Percentiles rank a stretch among this genome's conserved stretches.
Evolutionary conservation across 2,888 invertebrate genomes (phyloP).

Genomic region (Euplagia quadripunctaria): DNA sequence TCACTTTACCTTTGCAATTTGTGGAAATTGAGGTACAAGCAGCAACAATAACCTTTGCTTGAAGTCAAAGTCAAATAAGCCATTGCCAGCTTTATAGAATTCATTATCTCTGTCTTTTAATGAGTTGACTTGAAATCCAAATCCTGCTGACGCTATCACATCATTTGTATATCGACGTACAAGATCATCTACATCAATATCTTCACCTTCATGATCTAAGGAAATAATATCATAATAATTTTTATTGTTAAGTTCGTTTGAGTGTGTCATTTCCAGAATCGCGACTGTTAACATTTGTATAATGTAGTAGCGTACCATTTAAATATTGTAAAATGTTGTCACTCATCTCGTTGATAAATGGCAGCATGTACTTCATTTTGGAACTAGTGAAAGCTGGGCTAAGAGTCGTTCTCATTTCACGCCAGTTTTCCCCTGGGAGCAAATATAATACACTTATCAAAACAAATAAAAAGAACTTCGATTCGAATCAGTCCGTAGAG

Average conservation of each 20-base stretch:
- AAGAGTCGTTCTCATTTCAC: slow-evolving; percentile 79
- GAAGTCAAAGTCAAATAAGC: slow-evolving; percentile 57
- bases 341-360: slow-evolving; percentile 75
- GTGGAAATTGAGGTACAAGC: slow-evolving; percentile 54
- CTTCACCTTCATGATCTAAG: slow-evolving; percentile 59
- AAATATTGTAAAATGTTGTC: slow-evolving; percentile 65
- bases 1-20: slow-evolving; percentile 57
- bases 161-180: slow-evolving; percentile 87
- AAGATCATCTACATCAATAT: slow-evolving; percentile 78
- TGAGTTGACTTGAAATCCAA: slow-evolving; percentile 87
- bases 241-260: neutral
- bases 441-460: neutral
- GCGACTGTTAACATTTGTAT: neutral
- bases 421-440: slow-evolving; percentile 79
- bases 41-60: slow-evolving; percentile 56
- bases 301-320: slow-evolving; percentile 60
- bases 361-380: slow-evolving; percentile 86
- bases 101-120: slow-evolving; percentile 83
- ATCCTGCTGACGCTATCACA: slow-evolving; percentile 87
- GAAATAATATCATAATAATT: neutral
- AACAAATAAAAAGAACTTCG: neutral
- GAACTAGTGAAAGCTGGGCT: slow-evolving; percentile 87
- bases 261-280: neutral
- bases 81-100: slow-evolving; percentile 76
- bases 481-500: too few relatives aligned